Evolutionary conservation across 2,113 vertebrate species (phyloP), one percentile per base, ranked within the genome.

Genomic region (Pseudopipra pipra): DNA sequence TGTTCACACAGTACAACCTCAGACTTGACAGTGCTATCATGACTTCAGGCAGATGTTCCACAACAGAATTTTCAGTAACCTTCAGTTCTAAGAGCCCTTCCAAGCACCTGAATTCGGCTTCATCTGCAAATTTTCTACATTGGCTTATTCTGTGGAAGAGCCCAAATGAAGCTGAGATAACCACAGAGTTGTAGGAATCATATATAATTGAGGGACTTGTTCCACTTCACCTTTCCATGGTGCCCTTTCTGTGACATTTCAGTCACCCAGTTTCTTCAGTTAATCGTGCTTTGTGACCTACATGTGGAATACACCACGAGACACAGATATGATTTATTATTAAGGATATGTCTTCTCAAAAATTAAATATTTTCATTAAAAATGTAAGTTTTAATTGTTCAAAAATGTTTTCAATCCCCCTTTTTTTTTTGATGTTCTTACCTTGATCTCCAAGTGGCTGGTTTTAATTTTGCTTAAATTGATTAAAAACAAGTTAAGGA

Each of bases 61-160:
- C 87, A 76, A 80, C 49, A 37, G 31, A 35, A 7, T 54, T 87
- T 72, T 74, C 35, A 59, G 27, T 87, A 74, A 61, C 55, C 8
- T 58, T 95, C 63, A 78, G 7, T 78, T 78, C n/a, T 56, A 92
- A 65, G 65, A 79, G 37, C 12, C 14, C 77, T 91, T 28, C 61
- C 84, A 85, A 82, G 24, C 51, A 72, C 65, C 81, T 91, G 79
- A 62, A 89, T 79, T 96, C 80, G 85, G 6, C 55, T 83, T 91
- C 65, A 82, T 33, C 58, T 71, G 49, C n/a, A 46, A 73, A 80
- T 30, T 78, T 95, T 74, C 80, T 81, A 52, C 33, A 75, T 70
- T 79, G 8, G n/a, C 33, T 30, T 52, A 43, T 37, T 92, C 80
- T 84, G 24, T 14, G 44, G 74, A 93, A 84, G 52, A 77, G 54